These are phyloP conservation scores for Tanypteryx hageni DNA, from an alignment of 2,888 invertebrate genomes.

Conservation along the genomic window DNA sequence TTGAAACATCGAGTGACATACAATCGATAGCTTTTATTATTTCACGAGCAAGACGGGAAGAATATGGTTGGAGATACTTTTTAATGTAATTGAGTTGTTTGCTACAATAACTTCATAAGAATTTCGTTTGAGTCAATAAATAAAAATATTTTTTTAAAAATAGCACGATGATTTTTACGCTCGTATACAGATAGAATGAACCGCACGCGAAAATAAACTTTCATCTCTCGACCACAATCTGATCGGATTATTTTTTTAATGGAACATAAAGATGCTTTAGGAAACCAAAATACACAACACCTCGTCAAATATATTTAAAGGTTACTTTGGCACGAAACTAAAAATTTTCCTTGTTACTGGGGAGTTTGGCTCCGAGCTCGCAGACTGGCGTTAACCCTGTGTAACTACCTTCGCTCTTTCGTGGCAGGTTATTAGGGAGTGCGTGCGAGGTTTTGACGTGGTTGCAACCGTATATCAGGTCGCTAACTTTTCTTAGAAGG, in stretches of 20 bases:
- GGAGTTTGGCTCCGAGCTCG: background rate
- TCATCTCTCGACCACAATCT: background rate
- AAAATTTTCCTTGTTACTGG: slow-evolving; percentile 18
- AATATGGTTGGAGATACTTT: too few relatives aligned
- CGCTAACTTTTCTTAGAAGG: slow-evolving; percentile 8
- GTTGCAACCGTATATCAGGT: background rate
- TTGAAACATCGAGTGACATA: too few relatives aligned
- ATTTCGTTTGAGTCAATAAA: too few relatives aligned
- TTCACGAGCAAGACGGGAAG: too few relatives aligned
- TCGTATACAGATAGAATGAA: too few relatives aligned
- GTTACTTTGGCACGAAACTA: slow-evolving; percentile 6
- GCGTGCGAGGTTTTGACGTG: background rate
- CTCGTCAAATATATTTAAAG: background rate
- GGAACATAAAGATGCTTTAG: background rate
- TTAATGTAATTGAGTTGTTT: too few relatives aligned
- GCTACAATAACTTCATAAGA: too few relatives aligned
- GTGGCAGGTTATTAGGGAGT: background rate
- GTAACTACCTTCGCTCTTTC: background rate
- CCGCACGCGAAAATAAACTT: too few relatives aligned
- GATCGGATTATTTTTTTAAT: background rate
- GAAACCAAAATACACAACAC: background rate
- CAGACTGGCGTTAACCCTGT: background rate
- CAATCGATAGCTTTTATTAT: too few relatives aligned
- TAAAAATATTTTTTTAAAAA: too few relatives aligned
- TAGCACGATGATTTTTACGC: too few relatives aligned